A percentile compares a stretch with the other conserved stretches of the same genome.
These are phyloP conservation scores for Apolygus lucorum DNA, from an alignment of 1,140 invertebrate species.

Conservation along the genomic window DNA sequence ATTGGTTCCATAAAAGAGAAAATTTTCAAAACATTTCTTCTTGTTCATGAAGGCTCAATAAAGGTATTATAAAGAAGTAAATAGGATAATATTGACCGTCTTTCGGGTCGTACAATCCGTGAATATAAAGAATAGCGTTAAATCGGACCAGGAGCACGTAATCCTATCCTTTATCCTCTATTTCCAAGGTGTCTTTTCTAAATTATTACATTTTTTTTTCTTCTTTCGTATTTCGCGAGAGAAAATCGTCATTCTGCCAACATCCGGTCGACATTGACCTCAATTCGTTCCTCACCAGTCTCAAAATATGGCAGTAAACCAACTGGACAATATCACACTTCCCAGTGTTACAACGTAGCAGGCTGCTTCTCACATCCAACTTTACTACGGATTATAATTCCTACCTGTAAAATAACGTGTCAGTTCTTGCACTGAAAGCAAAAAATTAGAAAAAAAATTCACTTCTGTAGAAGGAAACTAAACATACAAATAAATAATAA, in stretches of 20 bases:
- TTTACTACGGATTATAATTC: not conserved
- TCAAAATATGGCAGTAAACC: not conserved
- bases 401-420: not conserved
- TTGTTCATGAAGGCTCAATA: too few relatives aligned
- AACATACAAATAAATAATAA: constrained; percentile 19
- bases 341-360: not conserved
- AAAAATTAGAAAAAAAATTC: constrained; percentile 12
- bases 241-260: not conserved
- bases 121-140: not conserved
- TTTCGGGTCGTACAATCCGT: not conserved
- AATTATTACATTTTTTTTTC: not conserved
- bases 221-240: not conserved
- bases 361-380: not conserved
- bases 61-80: not conserved
- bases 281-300: not conserved
- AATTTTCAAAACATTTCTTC: not conserved
- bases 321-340: not conserved
- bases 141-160: not conserved
- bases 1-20: not conserved
- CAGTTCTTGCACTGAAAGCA: not conserved
- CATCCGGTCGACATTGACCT: not conserved
- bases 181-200: not conserved
- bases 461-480: not conserved
- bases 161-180: not conserved
- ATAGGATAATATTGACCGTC: too few relatives aligned